These are phyloP conservation scores for Rattus norvegicus DNA, from an alignment of 2,113 vertebrate species.

Conservation along the genomic window GRCr8 NC_086039.1:38846501-38847000, in stretches of 20 bases:
- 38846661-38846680: constrained; percentile 39
- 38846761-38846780: constrained; percentile 44
- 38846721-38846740: constrained; percentile 16
- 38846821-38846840: background rate
- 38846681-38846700: constrained; percentile 43
- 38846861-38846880: constrained; percentile 1
- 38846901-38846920: constrained; percentile 12
- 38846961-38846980: constrained; percentile 40
- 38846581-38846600: too few species aligned
- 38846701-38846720: constrained; percentile 40
- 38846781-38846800: background rate
- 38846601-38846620: too few species aligned
- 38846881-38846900: background rate
- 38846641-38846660: too few species aligned
- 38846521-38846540: too few species aligned
- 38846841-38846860: background rate
- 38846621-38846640: too few species aligned
- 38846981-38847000: constrained; percentile 40
- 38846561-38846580: too few species aligned
- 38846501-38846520: constrained; percentile 33
- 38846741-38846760: constrained; percentile 27
- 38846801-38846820: background rate
- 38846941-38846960: constrained; percentile 35
- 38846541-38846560: too few species aligned
- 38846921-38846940: background rate